phyloP scores from a whole-genome alignment of 2,888 invertebrate genomes.

The Alitta virens region DNA sequence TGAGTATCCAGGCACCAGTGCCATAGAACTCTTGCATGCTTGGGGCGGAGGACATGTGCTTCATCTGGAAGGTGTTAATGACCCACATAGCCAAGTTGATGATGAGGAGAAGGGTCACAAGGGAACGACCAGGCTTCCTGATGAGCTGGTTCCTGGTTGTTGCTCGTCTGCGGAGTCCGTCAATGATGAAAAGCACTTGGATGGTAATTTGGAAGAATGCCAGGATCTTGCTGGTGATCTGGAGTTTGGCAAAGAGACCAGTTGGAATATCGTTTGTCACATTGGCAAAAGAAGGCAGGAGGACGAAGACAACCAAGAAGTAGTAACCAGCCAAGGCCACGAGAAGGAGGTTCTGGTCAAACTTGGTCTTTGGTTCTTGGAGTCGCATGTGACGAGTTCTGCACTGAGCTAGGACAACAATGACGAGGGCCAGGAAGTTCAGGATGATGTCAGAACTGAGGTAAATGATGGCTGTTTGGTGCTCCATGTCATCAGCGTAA shows the following conservation, averaged over 20 bases:
- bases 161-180: conserved; percentile 43
- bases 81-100: conserved; percentile 66
- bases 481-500: conserved; percentile 22
- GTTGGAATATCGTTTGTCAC: background rate
- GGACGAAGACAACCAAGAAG: background rate
- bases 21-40: conserved; percentile 65
- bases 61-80: conserved; percentile 51
- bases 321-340: conserved; percentile 11
- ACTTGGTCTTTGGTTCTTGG: background rate
- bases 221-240: background rate
- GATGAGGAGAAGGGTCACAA: conserved; percentile 63
- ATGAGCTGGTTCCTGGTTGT: background rate
- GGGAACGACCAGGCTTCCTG: conserved; percentile 22
- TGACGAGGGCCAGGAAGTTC: background rate
- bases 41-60: conserved; percentile 61
- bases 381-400: background rate
- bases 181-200: conserved; percentile 49
- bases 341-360: conserved; percentile 9
- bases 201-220: conserved; percentile 17
- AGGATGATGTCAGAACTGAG: conserved; percentile 1
- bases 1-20: conserved; percentile 65
- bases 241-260: background rate
- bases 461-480: conserved; percentile 31
- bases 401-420: background rate
- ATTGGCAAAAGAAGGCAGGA: background rate